phyloP scores from a whole-genome alignment of 2,888 invertebrate species.

The Lucinisca nassula region DNA sequence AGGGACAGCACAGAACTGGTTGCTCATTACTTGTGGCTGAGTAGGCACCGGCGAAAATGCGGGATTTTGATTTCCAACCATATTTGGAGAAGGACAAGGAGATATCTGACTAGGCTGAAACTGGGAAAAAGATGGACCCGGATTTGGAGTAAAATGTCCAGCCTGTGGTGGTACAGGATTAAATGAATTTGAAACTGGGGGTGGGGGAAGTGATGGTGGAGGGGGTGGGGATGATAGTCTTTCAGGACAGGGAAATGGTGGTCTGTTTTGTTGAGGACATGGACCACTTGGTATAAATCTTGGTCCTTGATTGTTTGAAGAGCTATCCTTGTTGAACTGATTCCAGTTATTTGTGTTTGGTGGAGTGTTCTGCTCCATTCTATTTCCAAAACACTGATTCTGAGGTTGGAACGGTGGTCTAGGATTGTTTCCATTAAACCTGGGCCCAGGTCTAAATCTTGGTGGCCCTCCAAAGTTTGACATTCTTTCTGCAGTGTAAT shows the following conservation, averaged over 20 bases:
- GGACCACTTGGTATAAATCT: neutral
- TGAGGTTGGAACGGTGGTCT: neutral
- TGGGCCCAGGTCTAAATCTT: slow-evolving; percentile 16
- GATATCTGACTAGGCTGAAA: neutral
- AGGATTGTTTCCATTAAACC: neutral
- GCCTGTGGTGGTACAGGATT: neutral
- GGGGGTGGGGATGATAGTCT: neutral
- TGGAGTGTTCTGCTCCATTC: neutral
- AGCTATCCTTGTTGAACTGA: neutral
- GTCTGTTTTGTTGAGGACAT: neutral
- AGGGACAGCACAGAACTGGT: neutral
- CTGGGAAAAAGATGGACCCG: neutral
- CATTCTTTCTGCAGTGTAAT: neutral
- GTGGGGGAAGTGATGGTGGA: neutral
- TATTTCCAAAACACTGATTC: neutral
- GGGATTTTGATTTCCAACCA: neutral
- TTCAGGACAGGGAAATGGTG: neutral
- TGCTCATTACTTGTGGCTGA: neutral
- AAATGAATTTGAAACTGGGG: neutral
- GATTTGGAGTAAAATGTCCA: neutral
- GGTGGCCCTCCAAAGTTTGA: slow-evolving; percentile 61
- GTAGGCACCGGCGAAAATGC: neutral
- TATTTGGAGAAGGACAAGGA: neutral
- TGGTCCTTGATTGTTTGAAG: neutral
- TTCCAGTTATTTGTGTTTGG: neutral